Evolutionary conservation across 2,113 vertebrate species (phyloP).

Genomic region (Beaufortia kweichowensis): DNA sequence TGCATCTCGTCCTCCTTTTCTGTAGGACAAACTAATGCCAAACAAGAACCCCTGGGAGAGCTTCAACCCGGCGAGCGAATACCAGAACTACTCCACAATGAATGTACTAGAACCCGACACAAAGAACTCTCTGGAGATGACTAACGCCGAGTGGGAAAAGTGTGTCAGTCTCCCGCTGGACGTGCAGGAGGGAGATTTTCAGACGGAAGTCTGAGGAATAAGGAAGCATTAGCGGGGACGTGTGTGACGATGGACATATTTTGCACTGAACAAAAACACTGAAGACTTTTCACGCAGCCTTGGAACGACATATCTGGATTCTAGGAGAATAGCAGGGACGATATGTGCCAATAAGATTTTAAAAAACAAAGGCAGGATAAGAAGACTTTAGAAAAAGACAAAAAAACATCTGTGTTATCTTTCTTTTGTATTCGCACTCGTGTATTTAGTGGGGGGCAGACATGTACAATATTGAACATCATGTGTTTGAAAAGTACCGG

Average conservation of each 20-base stretch:
- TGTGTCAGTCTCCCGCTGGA: slow-evolving; percentile 98
- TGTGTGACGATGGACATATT: slow-evolving; percentile 66
- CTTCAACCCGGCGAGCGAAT: slow-evolving; percentile 96
- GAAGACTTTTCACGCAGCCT: slow-evolving; percentile 89
- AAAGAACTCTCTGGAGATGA: slow-evolving; percentile 98
- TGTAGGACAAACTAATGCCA: slow-evolving; percentile 90
- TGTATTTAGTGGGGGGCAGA: slow-evolving; percentile 87
- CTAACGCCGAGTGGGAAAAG: slow-evolving; percentile 97
- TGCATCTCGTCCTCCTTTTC: slow-evolving; percentile 52
- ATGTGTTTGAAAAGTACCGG: slow-evolving; percentile 95
- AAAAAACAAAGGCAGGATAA: slow-evolving; percentile 45
- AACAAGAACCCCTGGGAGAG: slow-evolving; percentile 97
- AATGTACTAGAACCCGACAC: slow-evolving; percentile 94
- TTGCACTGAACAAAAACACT: slow-evolving; percentile 86
- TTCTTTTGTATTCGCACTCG: slow-evolving; percentile 91
- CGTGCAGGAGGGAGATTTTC: slow-evolving; percentile 98
- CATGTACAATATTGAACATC: slow-evolving; percentile 99
- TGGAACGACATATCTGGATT: slow-evolving; percentile 86
- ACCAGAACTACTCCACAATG: slow-evolving; percentile 98
- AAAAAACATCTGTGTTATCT: slow-evolving; percentile 86
- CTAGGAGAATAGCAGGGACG: slow-evolving; percentile 85
- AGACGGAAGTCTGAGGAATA: slow-evolving; percentile 90
- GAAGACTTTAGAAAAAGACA: slow-evolving; percentile 60
- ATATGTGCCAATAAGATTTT: slow-evolving; percentile 82
- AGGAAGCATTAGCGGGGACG: neutral